Base-by-base conservation (phyloP, 2,797 vertebrate species). In the Microchirus variegatus region DNA sequence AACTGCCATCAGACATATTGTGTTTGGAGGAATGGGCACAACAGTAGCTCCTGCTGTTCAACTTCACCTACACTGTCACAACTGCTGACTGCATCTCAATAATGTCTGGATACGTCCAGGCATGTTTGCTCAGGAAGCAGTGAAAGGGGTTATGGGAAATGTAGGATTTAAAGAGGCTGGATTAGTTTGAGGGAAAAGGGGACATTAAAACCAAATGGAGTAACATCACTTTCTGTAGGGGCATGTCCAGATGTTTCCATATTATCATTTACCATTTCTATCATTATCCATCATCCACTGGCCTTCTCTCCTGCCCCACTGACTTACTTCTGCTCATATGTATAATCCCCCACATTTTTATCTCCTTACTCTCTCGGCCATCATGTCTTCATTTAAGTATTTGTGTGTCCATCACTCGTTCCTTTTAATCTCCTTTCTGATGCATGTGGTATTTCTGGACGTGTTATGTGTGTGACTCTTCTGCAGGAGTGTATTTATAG, bases 231-330 rank as follows among this genome's bases (percentile, higher is more conserved):
- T 31, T 1, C 7, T 22, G 22, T 22, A 22, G 3, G 3, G 22
- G 31, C 31, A 31, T 8, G 31, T 31, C 87, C 89, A 90, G 89
- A 91, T 91, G 86, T 84, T 82, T 47, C 50, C 78, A 77, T 81
- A 87, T 90, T 84, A 85, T 81, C 83, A 85, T 81, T 57, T 65
- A 69, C 61, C 13, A 38, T 60, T 38, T 55, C 72, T 64, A 66
- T 26, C 31, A 22, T 59, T 68, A 77, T 78, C 72, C 76, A 59
- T 84, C 81, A 78, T 75, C 56, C 73, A 53, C 62, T 17, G 26
- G 65, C 67, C 63, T 75, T 70, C 68, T 83, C 67, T 70, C 80
- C 70, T 75, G 75, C 63, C 62, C 83, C 68, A 80, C 80, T 87
- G 78, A 81, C 81, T 84, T 70, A 80, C 73, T 83, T 62, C 77